Base-by-base conservation (phyloP, 2,113 vertebrate genomes). In the Dasyornis broadbenti region DNA sequence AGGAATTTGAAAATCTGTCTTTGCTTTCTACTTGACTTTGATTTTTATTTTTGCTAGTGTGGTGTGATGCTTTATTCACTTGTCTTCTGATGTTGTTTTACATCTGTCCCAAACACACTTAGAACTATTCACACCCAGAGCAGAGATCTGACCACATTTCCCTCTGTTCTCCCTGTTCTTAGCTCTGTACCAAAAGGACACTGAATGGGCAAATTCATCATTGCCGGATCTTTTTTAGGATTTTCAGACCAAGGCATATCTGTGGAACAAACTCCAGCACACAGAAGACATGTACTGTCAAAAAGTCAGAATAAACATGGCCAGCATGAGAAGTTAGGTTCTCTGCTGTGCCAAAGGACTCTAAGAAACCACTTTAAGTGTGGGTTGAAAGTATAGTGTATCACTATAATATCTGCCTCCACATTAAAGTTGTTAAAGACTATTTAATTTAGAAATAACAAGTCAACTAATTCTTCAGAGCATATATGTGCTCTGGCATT, bases 391-490 rank as follows among this genome's bases (percentile, higher is more conserved):
- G 45, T 69, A 65, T 79, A 80, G 61, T 54, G 45, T 80, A 76
- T 79, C 42, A 49, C 35, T 57, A 89, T 42, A 91, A 87, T 19
- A 88, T 54, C 92, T 86, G 33, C 75, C 47, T 94, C 71, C 63
- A 86, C 54, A 52, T 21, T 82, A 17, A 76, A 96, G 39, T 77
- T 86, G 35, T 83, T 91, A 86, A 89, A 81, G 59, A 90, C 68
- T 80, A 77, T 77, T 90, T 91, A 57, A 77, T 77, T 80, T 80
- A 86, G 33, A 90, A 94, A 66, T 80, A 85, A 49, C 37, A 94
- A 86, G 82, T 93, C 63, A 93, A 39, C n/a, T 89, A 77, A 80
- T 90, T 94, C 45, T 95, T 87, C 71, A 68, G 82, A 63, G 35
- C 11, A 17, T 66, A 1, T 56, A 72, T 27, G 17, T 77, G 27